Conservation (phyloP, 2,888 invertebrate species). For the Drosophila subquinaria region DNA sequence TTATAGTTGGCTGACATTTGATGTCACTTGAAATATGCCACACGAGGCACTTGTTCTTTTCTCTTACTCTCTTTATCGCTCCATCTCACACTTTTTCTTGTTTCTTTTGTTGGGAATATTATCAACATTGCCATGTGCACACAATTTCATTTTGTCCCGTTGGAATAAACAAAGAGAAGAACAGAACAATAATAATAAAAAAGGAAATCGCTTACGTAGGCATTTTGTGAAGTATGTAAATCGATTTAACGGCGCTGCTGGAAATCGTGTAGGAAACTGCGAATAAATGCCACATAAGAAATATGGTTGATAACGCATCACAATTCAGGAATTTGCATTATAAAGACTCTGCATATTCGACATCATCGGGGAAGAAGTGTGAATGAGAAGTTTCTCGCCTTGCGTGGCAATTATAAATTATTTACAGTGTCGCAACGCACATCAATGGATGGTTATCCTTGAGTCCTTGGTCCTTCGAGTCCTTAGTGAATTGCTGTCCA, state of each 20-base stretch:
- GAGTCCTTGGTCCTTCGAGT: not conserved
- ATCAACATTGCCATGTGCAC: conserved; percentile 54
- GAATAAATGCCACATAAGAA: conserved; percentile 55
- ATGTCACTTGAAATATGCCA: conserved; percentile 62
- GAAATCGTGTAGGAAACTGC: conserved; percentile 54
- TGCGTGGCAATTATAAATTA: conserved; percentile 74
- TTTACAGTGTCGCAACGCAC: conserved; percentile 48
- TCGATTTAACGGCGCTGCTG: conserved; percentile 61
- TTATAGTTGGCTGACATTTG: conserved; percentile 74
- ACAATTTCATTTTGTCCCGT: conserved; percentile 35
- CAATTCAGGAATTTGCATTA: conserved; percentile 68
- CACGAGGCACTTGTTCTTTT: not conserved
- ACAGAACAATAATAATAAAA: conserved; percentile 47
- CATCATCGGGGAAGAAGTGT: conserved; percentile 6
- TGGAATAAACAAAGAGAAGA: conserved; percentile 47
- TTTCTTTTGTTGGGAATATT: conserved; percentile 45
- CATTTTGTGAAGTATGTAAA: conserved; percentile 74
- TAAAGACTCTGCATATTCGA: conserved; percentile 31
- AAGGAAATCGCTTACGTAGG: conserved; percentile 68
- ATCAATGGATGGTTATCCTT: conserved; percentile 43
- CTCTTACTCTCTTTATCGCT: not conserved
- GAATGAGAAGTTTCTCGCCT: not conserved
- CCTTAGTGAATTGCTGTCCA: not conserved
- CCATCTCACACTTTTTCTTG: not conserved
- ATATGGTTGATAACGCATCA: conserved; percentile 63